phyloP scores from a whole-genome alignment of 2,888 invertebrate genomes.

The Chymomyza amoena region DNA sequence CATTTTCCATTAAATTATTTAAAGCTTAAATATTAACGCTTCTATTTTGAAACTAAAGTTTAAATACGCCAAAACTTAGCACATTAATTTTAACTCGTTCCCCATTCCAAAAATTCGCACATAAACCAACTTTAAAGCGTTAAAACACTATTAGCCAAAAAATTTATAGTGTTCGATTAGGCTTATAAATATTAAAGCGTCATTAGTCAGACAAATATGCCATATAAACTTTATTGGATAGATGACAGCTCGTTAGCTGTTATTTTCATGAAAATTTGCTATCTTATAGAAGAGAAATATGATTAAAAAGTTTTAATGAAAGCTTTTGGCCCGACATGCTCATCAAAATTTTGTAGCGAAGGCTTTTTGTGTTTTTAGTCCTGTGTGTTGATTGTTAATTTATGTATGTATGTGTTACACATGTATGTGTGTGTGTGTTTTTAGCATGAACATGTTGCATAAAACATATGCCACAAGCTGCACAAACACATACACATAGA shows the following conservation, averaged over 20 bases:
- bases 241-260: neutral
- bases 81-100: neutral
- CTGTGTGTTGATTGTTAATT: slow-evolving; percentile 22
- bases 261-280: neutral
- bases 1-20: too few species aligned
- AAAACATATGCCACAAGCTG: neutral
- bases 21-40: too few species aligned
- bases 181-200: neutral
- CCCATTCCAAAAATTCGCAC: neutral
- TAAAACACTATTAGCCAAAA: neutral
- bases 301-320: slow-evolving; percentile 8
- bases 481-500: neutral
- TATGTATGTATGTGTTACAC: slow-evolving; percentile 5
- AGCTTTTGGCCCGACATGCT: neutral
- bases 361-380: neutral
- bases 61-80: neutral
- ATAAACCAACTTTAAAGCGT: neutral
- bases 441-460: neutral
- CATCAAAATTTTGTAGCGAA: neutral
- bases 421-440: neutral
- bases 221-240: neutral
- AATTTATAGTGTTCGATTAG: neutral
- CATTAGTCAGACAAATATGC: neutral
- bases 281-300: neutral
- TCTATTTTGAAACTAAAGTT: neutral